These are phyloP conservation scores for Thaumatotibia leucotreta DNA, from an alignment of 1,140 invertebrate species.

Conservation along the genomic window DNA sequence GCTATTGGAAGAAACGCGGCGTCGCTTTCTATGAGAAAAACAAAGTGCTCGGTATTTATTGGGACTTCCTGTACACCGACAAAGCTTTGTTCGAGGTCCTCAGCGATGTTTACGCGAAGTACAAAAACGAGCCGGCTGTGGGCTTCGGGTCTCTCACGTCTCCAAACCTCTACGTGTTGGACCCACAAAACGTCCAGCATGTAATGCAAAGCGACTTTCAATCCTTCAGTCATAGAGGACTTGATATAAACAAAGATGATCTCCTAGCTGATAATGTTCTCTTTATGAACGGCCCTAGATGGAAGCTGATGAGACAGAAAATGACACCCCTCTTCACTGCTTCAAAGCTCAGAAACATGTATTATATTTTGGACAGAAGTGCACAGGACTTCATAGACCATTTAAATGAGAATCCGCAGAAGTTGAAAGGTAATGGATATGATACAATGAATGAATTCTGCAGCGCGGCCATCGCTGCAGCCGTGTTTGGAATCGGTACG, in stretches of 20 bases:
- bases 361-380: slow-evolving; percentile 48
- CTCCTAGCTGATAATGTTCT: slow-evolving; percentile 50
- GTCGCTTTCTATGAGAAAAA: slow-evolving; percentile 15
- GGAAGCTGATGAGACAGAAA: slow-evolving; percentile 58
- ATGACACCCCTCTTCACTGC: slow-evolving; percentile 54
- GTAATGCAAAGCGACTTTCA: slow-evolving; percentile 74
- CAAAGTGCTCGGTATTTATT: slow-evolving; percentile 11
- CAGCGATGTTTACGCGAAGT: not conserved
- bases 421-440: slow-evolving; percentile 10
- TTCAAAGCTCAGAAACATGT: slow-evolving; percentile 67
- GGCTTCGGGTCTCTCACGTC: slow-evolving; percentile 39
- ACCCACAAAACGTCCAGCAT: slow-evolving; percentile 72
- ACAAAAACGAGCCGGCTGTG: slow-evolving; percentile 21
- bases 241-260: slow-evolving; percentile 50
- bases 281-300: slow-evolving; percentile 56
- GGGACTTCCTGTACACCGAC: not conserved
- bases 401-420: slow-evolving; percentile 24
- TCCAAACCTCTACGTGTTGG: slow-evolving; percentile 57
- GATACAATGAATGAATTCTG: slow-evolving; percentile 30
- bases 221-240: slow-evolving; percentile 54
- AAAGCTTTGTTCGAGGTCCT: not conserved
- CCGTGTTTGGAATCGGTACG: slow-evolving; percentile 37
- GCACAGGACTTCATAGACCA: slow-evolving; percentile 34
- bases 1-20: slow-evolving; percentile 26
- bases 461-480: slow-evolving; percentile 30